Base-by-base conservation (phyloP, 92 coral and sea anemone species). In the Heliopora coerulea region DNA sequence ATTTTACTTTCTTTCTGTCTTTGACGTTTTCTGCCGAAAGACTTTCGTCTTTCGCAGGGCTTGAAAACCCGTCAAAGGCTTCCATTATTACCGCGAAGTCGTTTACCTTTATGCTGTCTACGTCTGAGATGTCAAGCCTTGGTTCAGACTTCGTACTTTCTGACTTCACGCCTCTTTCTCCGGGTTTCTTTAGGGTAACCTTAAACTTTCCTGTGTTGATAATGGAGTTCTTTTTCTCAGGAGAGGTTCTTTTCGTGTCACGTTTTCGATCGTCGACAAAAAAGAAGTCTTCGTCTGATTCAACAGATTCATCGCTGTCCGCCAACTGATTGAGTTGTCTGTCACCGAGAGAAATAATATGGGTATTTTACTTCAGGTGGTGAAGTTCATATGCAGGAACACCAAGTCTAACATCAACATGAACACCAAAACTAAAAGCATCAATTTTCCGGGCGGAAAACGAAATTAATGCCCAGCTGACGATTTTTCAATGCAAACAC, bases 51-150 rank as follows among this genome's bases (percentile, higher is more conserved):
- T 30, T 3, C 59, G 35, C 26, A 23, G 3, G 18, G 25, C 25
- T 41, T 9, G 56, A 49, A 74, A 95, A 95, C 23, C 99, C 99
- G 54, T 84, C 84, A 35, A 95, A 95, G 13, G 82, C 90, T 46
- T 86, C 80, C 89, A 95, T 78, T 86, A 95, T 85, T 60, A 83
- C 78, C 18, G 91, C 99, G 54, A 95, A 95, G 79, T 95, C 99
- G 48, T 85, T 88, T 28, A 79, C 83, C 60, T 63, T 78, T 28
- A 85, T 72, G 25, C 78, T 73, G 19, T 79, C 62, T 59, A 46
- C 32, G 12, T 84, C 59, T n/a, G 63, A 87, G 18, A 83, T 54
- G 19, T 78, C 65, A 6, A 63, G 85, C 18, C 62, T 80, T 20
- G 81, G 75, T 59, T 32, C 74, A 11, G 70, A 57, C 52, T 18